Evolutionary conservation across 2,113 vertebrate species (phyloP).

Genomic region (Henicopernis longicauda): DNA sequence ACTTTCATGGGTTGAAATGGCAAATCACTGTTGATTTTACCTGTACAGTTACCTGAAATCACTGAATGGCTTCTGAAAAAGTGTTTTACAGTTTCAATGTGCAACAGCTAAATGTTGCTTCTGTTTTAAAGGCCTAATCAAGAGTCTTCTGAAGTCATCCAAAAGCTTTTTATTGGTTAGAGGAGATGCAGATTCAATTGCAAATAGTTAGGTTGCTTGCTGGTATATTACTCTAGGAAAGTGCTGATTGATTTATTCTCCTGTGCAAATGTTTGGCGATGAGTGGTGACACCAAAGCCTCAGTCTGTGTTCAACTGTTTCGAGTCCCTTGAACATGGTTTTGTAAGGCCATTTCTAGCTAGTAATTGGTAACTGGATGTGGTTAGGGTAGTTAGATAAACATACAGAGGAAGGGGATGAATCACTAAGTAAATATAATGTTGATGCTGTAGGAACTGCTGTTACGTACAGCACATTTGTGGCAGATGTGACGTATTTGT

Average conservation of each 20-base stretch:
- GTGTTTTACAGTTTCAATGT: not conserved
- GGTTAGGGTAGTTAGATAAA: constrained; percentile 62
- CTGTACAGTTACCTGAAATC: not conserved
- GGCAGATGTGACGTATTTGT: not conserved
- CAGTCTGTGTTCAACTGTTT: constrained; percentile 14
- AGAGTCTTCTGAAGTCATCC: not conserved
- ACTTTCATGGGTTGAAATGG: not conserved
- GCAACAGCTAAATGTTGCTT: not conserved
- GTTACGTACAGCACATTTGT: not conserved
- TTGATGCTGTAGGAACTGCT: constrained; percentile 14
- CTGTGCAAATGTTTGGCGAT: not conserved
- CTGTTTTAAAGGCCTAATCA: not conserved
- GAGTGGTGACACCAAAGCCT: constrained; percentile 52
- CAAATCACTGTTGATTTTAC: not conserved
- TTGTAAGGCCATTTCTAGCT: constrained; percentile 57
- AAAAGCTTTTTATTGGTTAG: not conserved
- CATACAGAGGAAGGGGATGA: constrained; percentile 48
- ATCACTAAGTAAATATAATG: constrained; percentile 49
- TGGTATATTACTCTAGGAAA: not conserved
- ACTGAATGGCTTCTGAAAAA: not conserved
- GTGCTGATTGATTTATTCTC: not conserved
- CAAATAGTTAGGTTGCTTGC: not conserved
- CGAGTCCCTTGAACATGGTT: constrained; percentile 42
- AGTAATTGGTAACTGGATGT: constrained; percentile 66
- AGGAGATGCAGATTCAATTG: not conserved